A percentile compares a stretch with the other conserved stretches of the same genome.
These are phyloP conservation scores for Ceratotherium simum DNA, from an alignment of 2,113 vertebrate genomes.

Conservation along the genomic window DNA sequence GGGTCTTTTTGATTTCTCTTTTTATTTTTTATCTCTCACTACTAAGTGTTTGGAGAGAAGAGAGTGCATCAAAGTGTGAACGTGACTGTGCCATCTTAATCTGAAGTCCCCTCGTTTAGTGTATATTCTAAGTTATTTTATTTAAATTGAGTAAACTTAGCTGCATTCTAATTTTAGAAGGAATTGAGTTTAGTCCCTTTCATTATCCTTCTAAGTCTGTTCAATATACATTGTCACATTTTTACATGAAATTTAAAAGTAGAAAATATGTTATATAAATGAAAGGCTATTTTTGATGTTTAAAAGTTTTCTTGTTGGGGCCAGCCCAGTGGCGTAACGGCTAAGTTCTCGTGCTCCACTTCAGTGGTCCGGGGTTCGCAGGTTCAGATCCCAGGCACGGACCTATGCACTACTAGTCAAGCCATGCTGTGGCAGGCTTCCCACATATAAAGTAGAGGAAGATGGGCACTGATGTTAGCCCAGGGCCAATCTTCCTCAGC, in stretches of 20 bases:
- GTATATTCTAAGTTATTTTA: not conserved
- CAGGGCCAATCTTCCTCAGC: too few species aligned
- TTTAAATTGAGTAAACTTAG: conserved; percentile 32
- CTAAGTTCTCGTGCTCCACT: too few species aligned
- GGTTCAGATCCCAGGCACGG: too few species aligned
- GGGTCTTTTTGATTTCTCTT: not conserved
- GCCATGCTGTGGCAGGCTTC: too few species aligned
- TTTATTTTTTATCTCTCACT: not conserved
- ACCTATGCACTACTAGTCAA: too few species aligned
- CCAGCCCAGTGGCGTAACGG: too few species aligned
- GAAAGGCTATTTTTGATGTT: not conserved
- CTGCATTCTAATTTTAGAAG: conserved; percentile 46
- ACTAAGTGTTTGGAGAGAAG: conserved; percentile 8
- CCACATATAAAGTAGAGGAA: too few species aligned
- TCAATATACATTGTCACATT: not conserved
- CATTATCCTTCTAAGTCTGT: not conserved
- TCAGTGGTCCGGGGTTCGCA: too few species aligned
- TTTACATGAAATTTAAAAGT: conserved; percentile 59
- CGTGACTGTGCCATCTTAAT: not conserved
- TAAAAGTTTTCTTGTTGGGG: not conserved
- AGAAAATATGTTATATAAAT: not conserved
- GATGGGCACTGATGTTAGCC: too few species aligned
- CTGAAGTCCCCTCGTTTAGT: not conserved
- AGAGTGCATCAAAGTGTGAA: not conserved
- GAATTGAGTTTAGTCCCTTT: conserved; percentile 45